A percentile compares a stretch with the other conserved stretches of the same genome.
Conservation (phyloP, 2,888 invertebrate species). For the Spisula subtruncata region DNA sequence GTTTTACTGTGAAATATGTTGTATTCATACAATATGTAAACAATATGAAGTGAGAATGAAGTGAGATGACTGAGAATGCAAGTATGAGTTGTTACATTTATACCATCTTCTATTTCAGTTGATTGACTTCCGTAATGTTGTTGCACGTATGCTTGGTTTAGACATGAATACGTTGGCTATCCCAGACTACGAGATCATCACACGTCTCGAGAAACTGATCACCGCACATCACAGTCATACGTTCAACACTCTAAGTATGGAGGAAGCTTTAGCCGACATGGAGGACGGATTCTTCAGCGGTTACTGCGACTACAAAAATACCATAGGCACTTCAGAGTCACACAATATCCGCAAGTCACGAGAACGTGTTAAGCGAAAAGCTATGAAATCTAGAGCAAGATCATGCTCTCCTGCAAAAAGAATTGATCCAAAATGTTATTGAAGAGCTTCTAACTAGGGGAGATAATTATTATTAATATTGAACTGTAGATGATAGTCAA, state of each 20-base stretch:
- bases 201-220: constrained; percentile 87
- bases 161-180: constrained; percentile 87
- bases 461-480: neutral
- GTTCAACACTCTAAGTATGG: constrained; percentile 84
- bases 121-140: constrained; percentile 87
- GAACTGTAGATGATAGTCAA: constrained; percentile 17
- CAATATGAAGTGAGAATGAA: neutral
- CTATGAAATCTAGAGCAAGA: constrained; percentile 78
- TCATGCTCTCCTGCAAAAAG: constrained; percentile 84
- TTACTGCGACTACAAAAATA: constrained; percentile 78
- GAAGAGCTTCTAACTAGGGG: constrained; percentile 51
- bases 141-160: constrained; percentile 88
- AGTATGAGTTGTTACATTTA: too few species aligned
- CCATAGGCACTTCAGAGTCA: constrained; percentile 68
- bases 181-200: constrained; percentile 88
- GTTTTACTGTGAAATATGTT: neutral
- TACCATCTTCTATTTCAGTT: constrained; percentile 80
- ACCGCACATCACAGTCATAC: constrained; percentile 86
- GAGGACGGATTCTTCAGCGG: constrained; percentile 84
- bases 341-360: constrained; percentile 75
- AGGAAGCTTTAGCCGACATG: constrained; percentile 85
- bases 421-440: constrained; percentile 83
- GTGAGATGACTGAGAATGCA: too few species aligned
- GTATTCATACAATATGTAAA: neutral
- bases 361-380: constrained; percentile 76